Evolutionary conservation across 1,140 invertebrate species (phyloP).

Genomic region (Triops longicaudatus): DNA sequence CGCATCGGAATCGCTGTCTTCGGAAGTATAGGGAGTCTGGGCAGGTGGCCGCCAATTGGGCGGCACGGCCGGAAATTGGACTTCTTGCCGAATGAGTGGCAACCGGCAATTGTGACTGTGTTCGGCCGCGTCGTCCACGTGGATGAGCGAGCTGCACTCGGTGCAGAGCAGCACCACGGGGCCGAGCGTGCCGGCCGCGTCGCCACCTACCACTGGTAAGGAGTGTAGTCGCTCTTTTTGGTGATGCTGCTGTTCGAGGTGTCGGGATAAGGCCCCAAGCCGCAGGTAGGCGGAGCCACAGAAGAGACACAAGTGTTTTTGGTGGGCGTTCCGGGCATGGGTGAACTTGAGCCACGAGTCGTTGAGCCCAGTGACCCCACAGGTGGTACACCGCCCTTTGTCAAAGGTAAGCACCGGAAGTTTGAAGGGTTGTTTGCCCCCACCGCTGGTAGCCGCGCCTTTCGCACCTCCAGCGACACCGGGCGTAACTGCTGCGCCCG

Average conservation of each 20-base stretch:
- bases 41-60: constrained; percentile 17
- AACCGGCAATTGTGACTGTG: constrained; percentile 24
- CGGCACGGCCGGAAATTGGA: constrained; percentile 24
- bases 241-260: constrained; percentile 22
- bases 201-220: neutral
- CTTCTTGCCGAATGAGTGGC: constrained; percentile 17
- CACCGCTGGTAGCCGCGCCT: neutral
- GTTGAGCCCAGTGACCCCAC: constrained; percentile 23
- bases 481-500: neutral
- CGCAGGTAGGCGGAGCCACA: constrained; percentile 24
- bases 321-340: constrained; percentile 22
- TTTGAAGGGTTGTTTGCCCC: constrained; percentile 16
- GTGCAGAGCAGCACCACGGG: constrained; percentile 25
- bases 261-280: constrained; percentile 19
- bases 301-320: constrained; percentile 22
- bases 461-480: neutral
- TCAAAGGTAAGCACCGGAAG: constrained; percentile 23
- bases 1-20: neutral
- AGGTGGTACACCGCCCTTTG: constrained; percentile 9
- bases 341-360: constrained; percentile 24
- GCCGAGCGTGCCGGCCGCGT: constrained; percentile 16
- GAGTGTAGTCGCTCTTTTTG: constrained; percentile 20
- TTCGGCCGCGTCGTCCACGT: constrained; percentile 24
- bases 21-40: neutral
- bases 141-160: constrained; percentile 23